Percentiles rank a stretch among this genome's conserved stretches.
Evolutionary conservation across 2,888 invertebrate genomes (phyloP).

Genomic region (Aphidius colemani): DNA sequence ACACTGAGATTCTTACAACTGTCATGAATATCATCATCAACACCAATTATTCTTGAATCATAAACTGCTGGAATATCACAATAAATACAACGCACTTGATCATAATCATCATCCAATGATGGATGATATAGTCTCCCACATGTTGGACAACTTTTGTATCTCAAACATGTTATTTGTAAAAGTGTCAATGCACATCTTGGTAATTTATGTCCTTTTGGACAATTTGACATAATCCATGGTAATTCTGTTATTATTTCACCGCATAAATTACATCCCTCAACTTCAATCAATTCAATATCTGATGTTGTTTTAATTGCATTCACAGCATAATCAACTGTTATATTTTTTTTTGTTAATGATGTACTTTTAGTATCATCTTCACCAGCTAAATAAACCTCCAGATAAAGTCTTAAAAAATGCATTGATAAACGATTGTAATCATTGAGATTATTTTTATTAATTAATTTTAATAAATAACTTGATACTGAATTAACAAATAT

Average conservation of each 20-base stretch:
- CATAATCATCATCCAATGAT: slow-evolving; percentile 43
- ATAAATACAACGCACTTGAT: slow-evolving; percentile 47
- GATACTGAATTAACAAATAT: slow-evolving; percentile 47
- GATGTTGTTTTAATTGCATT: slow-evolving; percentile 37
- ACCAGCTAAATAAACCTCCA: slow-evolving; percentile 49
- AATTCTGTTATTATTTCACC: slow-evolving; percentile 43
- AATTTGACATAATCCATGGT: slow-evolving; percentile 45
- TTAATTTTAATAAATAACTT: slow-evolving; percentile 39
- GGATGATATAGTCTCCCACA: slow-evolving; percentile 52
- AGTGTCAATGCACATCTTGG: slow-evolving; percentile 52
- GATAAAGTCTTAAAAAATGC: slow-evolving; percentile 45
- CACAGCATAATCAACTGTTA: slow-evolving; percentile 31
- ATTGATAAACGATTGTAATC: slow-evolving; percentile 40
- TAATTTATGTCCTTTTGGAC: slow-evolving; percentile 50
- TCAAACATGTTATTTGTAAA: slow-evolving; percentile 47
- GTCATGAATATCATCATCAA: slow-evolving; percentile 17
- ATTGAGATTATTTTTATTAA: slow-evolving; percentile 31
- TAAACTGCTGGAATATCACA: slow-evolving; percentile 49
- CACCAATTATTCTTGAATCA: slow-evolving; percentile 37
- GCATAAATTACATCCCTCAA: slow-evolving; percentile 50
- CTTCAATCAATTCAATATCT: slow-evolving; percentile 29
- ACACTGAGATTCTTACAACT: slow-evolving; percentile 31
- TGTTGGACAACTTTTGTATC: slow-evolving; percentile 46
- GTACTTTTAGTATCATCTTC: slow-evolving; percentile 39
- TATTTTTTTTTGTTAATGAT: slow-evolving; percentile 14